phyloP scores from a whole-genome alignment of 2,888 invertebrate genomes.

The Parapristionchus giblindavisi region DNA sequence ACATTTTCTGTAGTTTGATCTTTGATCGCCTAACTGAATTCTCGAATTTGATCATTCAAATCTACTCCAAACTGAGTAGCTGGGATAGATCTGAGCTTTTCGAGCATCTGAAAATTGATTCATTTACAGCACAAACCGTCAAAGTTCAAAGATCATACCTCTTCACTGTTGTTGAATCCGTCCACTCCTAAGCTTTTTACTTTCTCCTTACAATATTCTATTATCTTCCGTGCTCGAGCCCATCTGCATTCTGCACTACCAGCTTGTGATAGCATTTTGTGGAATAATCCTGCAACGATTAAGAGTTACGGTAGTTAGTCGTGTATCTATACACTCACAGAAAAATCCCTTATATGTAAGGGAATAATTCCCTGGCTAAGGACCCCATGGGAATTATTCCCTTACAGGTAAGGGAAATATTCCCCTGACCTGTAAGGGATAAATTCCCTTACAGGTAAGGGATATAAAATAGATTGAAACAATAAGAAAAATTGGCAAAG shows the following conservation, averaged over 20 bases:
- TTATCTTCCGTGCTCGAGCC: constrained; percentile 1
- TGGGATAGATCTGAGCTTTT: background rate
- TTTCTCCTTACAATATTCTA: background rate
- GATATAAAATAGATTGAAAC: no score
- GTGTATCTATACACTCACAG: background rate
- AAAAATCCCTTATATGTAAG: no score
- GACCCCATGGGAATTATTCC: no score
- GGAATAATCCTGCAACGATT: background rate
- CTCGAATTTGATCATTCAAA: background rate
- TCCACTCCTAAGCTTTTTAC: background rate
- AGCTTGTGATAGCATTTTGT: constrained; percentile 12
- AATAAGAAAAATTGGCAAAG: no score
- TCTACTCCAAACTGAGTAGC: background rate
- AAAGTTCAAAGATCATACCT: background rate
- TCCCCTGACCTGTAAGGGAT: no score
- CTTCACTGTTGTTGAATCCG: background rate
- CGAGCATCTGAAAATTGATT: constrained; percentile 6
- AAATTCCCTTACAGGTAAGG: no score
- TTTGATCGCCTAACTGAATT: background rate
- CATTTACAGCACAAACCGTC: background rate
- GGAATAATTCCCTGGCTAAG: no score
- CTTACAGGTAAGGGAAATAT: no score
- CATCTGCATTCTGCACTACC: constrained; percentile 7
- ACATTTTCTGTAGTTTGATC: no score
- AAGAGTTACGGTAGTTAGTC: background rate